A percentile compares a stretch with the other conserved stretches of the same genome.
Conservation (phyloP, 2,888 invertebrate species). For the Tipula lateralis region DNA sequence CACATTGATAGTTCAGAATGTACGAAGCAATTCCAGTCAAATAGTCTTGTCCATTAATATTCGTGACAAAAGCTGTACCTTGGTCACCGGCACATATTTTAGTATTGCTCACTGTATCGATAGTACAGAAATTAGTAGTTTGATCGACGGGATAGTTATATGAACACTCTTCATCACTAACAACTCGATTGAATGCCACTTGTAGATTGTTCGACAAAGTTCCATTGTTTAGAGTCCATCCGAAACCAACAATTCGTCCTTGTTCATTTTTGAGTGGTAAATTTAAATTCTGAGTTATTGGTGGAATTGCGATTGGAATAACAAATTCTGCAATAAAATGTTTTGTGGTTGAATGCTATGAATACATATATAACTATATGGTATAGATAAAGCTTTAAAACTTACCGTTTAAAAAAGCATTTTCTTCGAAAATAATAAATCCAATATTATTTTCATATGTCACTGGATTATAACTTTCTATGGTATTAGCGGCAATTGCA, state of each 20-base stretch:
- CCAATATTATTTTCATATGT: slow-evolving; percentile 12
- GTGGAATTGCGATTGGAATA: background rate
- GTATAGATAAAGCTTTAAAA: background rate
- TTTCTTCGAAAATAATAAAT: background rate
- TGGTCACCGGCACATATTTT: slow-evolving; percentile 4
- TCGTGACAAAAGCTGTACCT: background rate
- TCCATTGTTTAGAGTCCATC: background rate
- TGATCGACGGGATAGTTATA: background rate
- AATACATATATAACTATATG: background rate
- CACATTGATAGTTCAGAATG: background rate
- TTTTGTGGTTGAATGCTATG: background rate
- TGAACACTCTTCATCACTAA: background rate
- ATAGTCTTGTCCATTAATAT: background rate
- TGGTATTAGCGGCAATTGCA: background rate
- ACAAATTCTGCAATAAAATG: background rate
- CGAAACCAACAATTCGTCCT: background rate
- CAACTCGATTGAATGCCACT: background rate
- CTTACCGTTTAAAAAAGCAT: background rate
- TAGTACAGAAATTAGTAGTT: background rate
- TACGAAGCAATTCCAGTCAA: background rate
- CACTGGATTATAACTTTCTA: background rate
- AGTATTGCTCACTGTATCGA: background rate
- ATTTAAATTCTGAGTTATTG: background rate
- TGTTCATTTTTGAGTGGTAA: slow-evolving; percentile 9
- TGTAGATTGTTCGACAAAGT: background rate